A percentile compares a stretch with the other conserved stretches of the same genome.
Conservation (phyloP, 2,888 invertebrate genomes). For the Pseudococcus viburni region DNA sequence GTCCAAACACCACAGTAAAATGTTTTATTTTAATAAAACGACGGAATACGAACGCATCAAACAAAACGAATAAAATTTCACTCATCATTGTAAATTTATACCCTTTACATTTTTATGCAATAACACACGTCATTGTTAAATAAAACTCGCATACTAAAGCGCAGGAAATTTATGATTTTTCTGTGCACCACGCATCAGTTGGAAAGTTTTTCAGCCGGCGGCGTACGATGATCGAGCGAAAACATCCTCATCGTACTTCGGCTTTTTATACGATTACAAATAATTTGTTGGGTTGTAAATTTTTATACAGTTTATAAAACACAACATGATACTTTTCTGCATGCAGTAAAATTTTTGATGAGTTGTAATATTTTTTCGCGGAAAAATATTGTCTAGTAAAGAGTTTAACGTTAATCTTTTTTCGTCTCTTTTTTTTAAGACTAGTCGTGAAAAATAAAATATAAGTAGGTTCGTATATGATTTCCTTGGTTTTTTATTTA, state of each 20-base stretch:
- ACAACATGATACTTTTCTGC: conserved; percentile 30
- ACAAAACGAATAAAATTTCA: conserved; percentile 6
- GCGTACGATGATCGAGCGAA: not conserved
- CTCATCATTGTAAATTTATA: conserved; percentile 5
- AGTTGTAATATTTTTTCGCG: not conserved
- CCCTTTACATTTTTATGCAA: not conserved
- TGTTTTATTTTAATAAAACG: not conserved
- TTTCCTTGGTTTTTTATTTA: too few relatives aligned
- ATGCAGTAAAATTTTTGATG: conserved; percentile 19
- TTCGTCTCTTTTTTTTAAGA: not conserved
- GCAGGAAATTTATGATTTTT: conserved; percentile 8
- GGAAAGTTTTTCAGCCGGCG: not conserved
- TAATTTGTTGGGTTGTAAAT: conserved; percentile 34
- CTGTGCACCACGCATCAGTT: not conserved
- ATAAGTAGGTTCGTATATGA: not conserved
- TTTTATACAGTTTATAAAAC: conserved; percentile 16
- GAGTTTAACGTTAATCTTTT: conserved; percentile 2
- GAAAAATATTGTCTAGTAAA: conserved; percentile 27
- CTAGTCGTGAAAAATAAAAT: not conserved
- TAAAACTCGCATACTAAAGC: not conserved
- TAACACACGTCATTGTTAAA: conserved; percentile 21
- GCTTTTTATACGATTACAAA: conserved; percentile 18
- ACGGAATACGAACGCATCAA: not conserved
- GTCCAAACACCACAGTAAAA: not conserved
- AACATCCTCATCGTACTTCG: not conserved